Conservation (phyloP, 2,113 vertebrate species). For the Marcusenius ussheri region DNA sequence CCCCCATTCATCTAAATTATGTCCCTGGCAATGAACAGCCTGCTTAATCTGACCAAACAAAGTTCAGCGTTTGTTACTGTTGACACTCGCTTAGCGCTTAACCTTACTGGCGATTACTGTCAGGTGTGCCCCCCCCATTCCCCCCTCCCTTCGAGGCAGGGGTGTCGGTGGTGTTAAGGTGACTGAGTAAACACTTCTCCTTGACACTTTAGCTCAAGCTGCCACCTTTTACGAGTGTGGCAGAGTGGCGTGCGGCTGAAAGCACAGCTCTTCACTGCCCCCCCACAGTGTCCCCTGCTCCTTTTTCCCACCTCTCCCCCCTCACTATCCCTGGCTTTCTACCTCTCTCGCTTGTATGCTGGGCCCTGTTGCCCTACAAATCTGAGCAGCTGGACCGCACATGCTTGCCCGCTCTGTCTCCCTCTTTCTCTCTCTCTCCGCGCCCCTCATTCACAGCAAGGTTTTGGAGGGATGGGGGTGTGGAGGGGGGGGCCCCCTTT, state of each 20-base stretch:
- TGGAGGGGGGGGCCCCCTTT: not conserved
- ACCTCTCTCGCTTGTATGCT: constrained; percentile 39
- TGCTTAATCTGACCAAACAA: constrained; percentile 61
- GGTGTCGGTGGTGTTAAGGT: not conserved
- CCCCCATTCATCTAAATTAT: constrained; percentile 81
- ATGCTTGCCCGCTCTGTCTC: constrained; percentile 39
- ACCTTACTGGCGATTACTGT: constrained; percentile 59
- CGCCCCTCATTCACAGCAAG: not conserved
- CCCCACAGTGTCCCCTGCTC: not conserved
- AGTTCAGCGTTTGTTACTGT: constrained; percentile 59
- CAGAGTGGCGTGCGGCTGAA: not conserved
- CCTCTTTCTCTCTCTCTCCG: constrained; percentile 14
- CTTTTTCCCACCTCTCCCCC: not conserved
- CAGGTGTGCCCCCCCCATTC: constrained; percentile 15
- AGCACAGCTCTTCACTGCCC: not conserved
- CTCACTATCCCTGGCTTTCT: not conserved
- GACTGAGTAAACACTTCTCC: not conserved
- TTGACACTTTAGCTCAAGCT: not conserved
- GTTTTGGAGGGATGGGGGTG: not conserved
- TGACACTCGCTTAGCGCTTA: constrained; percentile 57
- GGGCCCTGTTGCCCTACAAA: constrained; percentile 30
- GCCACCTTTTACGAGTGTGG: not conserved
- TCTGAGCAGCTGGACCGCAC: constrained; percentile 54
- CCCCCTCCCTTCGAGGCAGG: not conserved
- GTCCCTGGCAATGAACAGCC: constrained; percentile 67